phyloP scores from a whole-genome alignment of 2,888 invertebrate genomes.

The Drosophila fungiperda region DNA sequence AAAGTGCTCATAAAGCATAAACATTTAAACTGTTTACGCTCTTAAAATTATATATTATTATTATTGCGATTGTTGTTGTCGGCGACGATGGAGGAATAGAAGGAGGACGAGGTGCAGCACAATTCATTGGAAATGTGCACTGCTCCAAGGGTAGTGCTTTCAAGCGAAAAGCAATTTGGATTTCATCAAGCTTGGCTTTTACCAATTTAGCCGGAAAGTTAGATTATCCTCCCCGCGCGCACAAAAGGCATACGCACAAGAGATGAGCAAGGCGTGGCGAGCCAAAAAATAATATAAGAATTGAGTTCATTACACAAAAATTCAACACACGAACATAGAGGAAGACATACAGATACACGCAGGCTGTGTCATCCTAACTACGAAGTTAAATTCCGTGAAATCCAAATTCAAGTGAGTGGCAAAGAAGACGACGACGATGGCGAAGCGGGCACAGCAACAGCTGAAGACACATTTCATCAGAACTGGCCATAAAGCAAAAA shows the following conservation, averaged over 20 bases:
- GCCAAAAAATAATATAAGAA: slow-evolving; percentile 30
- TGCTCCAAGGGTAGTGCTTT: slow-evolving; percentile 45
- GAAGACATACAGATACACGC: slow-evolving; percentile 34
- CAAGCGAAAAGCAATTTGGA: slow-evolving; percentile 64
- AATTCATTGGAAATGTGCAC: slow-evolving; percentile 64
- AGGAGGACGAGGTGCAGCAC: slow-evolving; percentile 10
- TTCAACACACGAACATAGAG: slow-evolving; percentile 27
- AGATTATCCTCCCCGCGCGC: slow-evolving; percentile 64
- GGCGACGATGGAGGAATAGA: not conserved
- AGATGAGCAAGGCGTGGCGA: slow-evolving; percentile 15
- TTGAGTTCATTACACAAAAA: slow-evolving; percentile 59
- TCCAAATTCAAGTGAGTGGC: slow-evolving; percentile 77
- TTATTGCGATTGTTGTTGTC: not conserved
- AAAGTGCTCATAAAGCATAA: slow-evolving; percentile 51
- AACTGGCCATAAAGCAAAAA: slow-evolving; percentile 77
- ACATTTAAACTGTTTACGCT: slow-evolving; percentile 40
- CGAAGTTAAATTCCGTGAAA: slow-evolving; percentile 78
- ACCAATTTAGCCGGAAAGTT: slow-evolving; percentile 75
- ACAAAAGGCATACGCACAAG: slow-evolving; percentile 32
- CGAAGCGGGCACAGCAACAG: slow-evolving; percentile 50
- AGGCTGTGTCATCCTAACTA: slow-evolving; percentile 74
- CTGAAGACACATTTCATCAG: slow-evolving; percentile 79
- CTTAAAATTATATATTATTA: slow-evolving; percentile 28
- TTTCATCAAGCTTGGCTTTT: slow-evolving; percentile 38
- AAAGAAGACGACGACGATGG: slow-evolving; percentile 35